Conservation (phyloP, 2,888 invertebrate species). For the Malthinus flaveolus region DNA sequence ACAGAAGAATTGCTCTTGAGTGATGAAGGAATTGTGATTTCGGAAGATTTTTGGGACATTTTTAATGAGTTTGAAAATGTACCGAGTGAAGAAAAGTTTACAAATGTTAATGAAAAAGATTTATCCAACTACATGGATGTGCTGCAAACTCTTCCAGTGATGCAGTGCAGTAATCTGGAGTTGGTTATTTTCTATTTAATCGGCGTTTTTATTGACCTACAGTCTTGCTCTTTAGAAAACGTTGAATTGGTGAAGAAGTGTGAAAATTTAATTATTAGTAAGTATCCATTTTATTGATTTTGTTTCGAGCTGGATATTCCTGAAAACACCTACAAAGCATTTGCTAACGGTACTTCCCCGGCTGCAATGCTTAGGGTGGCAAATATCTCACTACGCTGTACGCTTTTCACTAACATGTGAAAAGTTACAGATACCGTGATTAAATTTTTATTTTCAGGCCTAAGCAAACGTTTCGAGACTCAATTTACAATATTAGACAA, state of each 20-base stretch:
- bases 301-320: too few species aligned
- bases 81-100: neutral
- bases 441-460: neutral
- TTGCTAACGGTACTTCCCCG: too few species aligned
- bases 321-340: too few species aligned
- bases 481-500: neutral
- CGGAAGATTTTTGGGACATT: neutral
- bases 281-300: slow-evolving; percentile 16
- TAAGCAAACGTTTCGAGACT: neutral
- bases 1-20: slow-evolving; percentile 34
- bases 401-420: neutral
- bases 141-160: slow-evolving; percentile 41
- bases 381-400: too few species aligned
- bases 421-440: too few species aligned
- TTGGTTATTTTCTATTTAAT: slow-evolving; percentile 42
- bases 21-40: neutral
- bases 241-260: slow-evolving; percentile 13
- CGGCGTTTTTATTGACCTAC: slow-evolving; percentile 42
- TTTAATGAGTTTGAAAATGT: slow-evolving; percentile 1
- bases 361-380: too few species aligned
- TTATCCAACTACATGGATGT: slow-evolving; percentile 36
- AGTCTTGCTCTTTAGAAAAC: slow-evolving; percentile 12
- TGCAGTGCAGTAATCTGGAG: slow-evolving; percentile 39
- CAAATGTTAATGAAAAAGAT: slow-evolving; percentile 30
- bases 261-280: slow-evolving; percentile 42